Evolutionary conservation across 2,113 vertebrate genomes (phyloP), one percentile per base, ranked within the genome.

Genomic region (Petromus typicus): DNA sequence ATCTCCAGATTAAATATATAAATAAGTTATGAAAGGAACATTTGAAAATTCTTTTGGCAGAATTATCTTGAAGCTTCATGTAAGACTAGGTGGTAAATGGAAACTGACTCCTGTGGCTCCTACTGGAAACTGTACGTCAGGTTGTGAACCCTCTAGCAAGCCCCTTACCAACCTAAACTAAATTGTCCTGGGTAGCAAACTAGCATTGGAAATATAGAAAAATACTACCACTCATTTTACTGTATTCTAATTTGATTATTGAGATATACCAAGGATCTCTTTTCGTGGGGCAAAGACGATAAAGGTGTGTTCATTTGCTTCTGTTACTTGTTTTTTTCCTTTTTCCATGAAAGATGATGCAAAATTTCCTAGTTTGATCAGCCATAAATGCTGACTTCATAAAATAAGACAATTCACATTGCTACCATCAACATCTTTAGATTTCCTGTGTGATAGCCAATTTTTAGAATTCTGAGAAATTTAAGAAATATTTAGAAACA

Each of bases 11-110:
- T 64, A 81, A 71, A 88, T 73, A 81, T 30, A n/a, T 78, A 82
- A 93, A 81, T 73, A 87, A 40, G 45, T 85, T 34, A 95, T 48
- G 81, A 88, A 79, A 93, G 8, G 45, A 4, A 71, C 86, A 80
- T 37, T 32, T 87, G 27, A 61, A 67, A 56, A 5, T 27, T 75
- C 81, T 11, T 51, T 84, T 63, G 67, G 3, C 3, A 93, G 30
- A 76, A 4, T 3, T 87, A n/a, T 51, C 23, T 27, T 64, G 51
- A 90, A 59, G 48, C 11, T 83, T 92, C n/a, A 22, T 22, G 9
- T 69, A 59, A 45, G 18, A 84, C 22, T 25, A 79, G 2, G 7
- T 64, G 54, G 3, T 25, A 20, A 51, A 37, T 48, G 66, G 30
- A 75, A 84, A 92, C 32, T n/a, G 56, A 34, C 22, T 57, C 4